phyloP scores from a whole-genome alignment of 2,888 invertebrate genomes.

The Elysia crispata region DNA sequence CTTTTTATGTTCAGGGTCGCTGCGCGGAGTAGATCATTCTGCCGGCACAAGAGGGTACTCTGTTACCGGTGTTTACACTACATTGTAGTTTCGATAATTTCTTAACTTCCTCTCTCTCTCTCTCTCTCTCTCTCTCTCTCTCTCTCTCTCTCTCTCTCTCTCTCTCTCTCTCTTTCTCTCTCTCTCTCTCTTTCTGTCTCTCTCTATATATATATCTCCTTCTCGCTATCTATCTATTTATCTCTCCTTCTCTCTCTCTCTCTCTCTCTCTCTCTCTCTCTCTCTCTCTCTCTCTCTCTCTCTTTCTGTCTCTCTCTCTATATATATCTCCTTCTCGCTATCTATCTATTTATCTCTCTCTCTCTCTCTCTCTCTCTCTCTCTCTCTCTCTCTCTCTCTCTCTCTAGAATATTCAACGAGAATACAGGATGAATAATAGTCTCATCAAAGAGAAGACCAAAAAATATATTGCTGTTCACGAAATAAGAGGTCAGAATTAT shows the following conservation, averaged over 20 bases:
- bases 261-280: background rate
- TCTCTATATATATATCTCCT: slow-evolving; percentile 15
- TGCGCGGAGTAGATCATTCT: too few species aligned
- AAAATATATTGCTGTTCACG: too few species aligned
- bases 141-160: background rate
- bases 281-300: slow-evolving; percentile 34
- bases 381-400: slow-evolving; percentile 33
- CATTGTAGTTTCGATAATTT: background rate
- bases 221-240: background rate
- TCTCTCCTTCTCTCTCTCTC: slow-evolving; percentile 27
- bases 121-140: background rate
- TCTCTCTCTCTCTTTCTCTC: background rate
- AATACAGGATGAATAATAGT: background rate
- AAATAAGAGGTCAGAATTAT: too few species aligned
- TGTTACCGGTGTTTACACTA: too few species aligned
- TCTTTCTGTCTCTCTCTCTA: slow-evolving; percentile 37
- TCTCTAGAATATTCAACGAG: background rate
- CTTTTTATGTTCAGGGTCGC: too few species aligned
- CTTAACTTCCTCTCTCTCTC: slow-evolving; percentile 14
- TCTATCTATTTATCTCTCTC: slow-evolving; percentile 30
- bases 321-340: slow-evolving; percentile 31
- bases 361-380: slow-evolving; percentile 28
- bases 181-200: slow-evolving; percentile 3
- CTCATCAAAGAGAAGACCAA: too few species aligned
- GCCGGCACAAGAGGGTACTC: too few species aligned